phyloP scores from a whole-genome alignment of 2,888 invertebrate genomes.

The Melikaiella ostensackeni region DNA sequence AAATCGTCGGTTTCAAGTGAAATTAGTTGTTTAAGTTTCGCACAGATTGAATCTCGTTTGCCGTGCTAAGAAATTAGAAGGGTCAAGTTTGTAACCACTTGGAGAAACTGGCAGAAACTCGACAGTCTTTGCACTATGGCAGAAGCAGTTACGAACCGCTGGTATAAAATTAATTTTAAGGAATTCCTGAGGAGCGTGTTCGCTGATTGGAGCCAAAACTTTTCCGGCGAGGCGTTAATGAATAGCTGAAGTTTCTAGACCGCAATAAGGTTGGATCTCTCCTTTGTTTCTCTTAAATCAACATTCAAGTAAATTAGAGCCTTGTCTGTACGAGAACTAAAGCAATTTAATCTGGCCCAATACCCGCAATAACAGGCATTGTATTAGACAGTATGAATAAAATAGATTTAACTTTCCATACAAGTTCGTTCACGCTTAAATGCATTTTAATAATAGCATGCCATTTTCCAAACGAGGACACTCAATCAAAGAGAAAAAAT shows the following conservation, averaged over 20 bases:
- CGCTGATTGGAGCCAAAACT: conserved; percentile 35
- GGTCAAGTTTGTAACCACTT: conserved; percentile 27
- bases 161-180: conserved; percentile 34
- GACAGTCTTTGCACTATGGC: background rate
- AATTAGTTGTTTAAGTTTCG: conserved; percentile 17
- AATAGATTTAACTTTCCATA: background rate
- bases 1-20: background rate
- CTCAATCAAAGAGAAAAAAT: too few relatives aligned
- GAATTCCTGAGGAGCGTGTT: conserved; percentile 23
- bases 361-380: background rate
- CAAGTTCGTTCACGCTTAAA: background rate
- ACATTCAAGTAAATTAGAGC: conserved; percentile 36
- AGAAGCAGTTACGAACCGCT: conserved; percentile 28
- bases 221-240: conserved; percentile 34
- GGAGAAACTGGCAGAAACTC: conserved; percentile 23
- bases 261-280: conserved; percentile 32
- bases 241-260: conserved; percentile 37
- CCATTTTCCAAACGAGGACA: conserved; percentile 1
- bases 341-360: background rate
- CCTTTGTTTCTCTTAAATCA: conserved; percentile 39
- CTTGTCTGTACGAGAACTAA: conserved; percentile 8
- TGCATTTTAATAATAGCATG: background rate
- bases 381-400: background rate
- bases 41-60: background rate
- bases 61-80: conserved; percentile 27